These are phyloP conservation scores for Amyelois transitella DNA, from an alignment of 1,140 invertebrate genomes.

Conservation along the genomic window DNA sequence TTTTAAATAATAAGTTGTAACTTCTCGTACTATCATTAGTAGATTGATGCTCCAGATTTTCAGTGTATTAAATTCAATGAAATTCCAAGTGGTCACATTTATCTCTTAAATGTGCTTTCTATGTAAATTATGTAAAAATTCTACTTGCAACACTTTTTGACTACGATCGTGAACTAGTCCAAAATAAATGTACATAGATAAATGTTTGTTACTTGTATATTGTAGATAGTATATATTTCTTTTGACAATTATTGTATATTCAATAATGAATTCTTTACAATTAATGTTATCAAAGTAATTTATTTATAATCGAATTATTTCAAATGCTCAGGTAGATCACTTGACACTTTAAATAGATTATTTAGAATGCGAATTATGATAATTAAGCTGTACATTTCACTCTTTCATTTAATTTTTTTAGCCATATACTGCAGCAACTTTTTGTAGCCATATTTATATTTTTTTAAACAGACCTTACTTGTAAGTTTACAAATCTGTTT, in stretches of 20 bases:
- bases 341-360: neutral
- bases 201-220: conserved; percentile 74
- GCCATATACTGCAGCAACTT: conserved; percentile 49
- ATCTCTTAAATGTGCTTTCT: conserved; percentile 11
- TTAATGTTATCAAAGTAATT: conserved; percentile 54
- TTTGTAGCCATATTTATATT: conserved; percentile 70
- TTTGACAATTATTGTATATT: conserved; percentile 69
- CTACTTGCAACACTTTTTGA: conserved; percentile 44
- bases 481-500: conserved; percentile 67
- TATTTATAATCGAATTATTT: conserved; percentile 58
- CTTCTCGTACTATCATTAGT: no score
- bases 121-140: conserved; percentile 59
- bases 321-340: conserved; percentile 50
- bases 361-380: conserved; percentile 21
- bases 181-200: conserved; percentile 71
- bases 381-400: conserved; percentile 45
- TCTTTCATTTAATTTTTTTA: conserved; percentile 46
- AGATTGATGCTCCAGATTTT: neutral
- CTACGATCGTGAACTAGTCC: conserved; percentile 68
- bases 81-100: neutral
- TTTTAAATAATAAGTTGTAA: no score
- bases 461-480: conserved; percentile 65
- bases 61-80: neutral
- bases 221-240: conserved; percentile 72
- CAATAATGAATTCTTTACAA: conserved; percentile 54